These are phyloP conservation scores for Berghia stephanieae DNA, from an alignment of 1,140 invertebrate genomes.

Conservation along the genomic window DNA sequence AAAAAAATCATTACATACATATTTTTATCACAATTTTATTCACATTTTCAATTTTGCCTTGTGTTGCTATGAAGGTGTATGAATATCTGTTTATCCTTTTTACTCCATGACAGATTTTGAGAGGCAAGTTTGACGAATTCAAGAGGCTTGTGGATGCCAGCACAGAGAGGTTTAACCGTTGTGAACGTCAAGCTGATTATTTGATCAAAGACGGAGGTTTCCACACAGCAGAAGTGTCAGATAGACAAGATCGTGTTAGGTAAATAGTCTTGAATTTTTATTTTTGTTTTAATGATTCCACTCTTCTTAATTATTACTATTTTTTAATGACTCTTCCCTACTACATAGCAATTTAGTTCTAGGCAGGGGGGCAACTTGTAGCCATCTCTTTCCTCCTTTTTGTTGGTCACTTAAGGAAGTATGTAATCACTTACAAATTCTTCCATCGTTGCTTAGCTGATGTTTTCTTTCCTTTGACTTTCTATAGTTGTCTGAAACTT, in stretches of 20 bases:
- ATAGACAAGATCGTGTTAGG: constrained; percentile 85
- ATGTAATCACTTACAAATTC: too few relatives aligned
- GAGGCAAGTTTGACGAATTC: constrained; percentile 91
- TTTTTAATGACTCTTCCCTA: too few relatives aligned
- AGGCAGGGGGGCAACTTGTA: too few relatives aligned
- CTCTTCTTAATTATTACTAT: too few relatives aligned
- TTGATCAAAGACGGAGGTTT: constrained; percentile 87
- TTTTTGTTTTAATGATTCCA: too few relatives aligned
- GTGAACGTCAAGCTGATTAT: constrained; percentile 90
- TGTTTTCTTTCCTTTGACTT: neutral
- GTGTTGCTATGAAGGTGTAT: too few relatives aligned
- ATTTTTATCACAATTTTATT: neutral
- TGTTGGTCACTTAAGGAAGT: too few relatives aligned
- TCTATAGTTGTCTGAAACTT: neutral
- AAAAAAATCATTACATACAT: neutral
- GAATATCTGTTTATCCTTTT: too few relatives aligned
- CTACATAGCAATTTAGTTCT: too few relatives aligned
- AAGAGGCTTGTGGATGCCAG: constrained; percentile 91
- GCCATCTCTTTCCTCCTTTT: too few relatives aligned
- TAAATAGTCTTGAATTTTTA: constrained; percentile 66
- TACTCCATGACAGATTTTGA: constrained; percentile 43
- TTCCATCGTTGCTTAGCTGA: too few relatives aligned
- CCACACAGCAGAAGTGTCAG: constrained; percentile 78
- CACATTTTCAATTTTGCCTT: too few relatives aligned
- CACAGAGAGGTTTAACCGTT: constrained; percentile 90